Evolutionary conservation across 2,797 vertebrate species (phyloP).

Genomic region (Lophura swinhoii): DNA sequence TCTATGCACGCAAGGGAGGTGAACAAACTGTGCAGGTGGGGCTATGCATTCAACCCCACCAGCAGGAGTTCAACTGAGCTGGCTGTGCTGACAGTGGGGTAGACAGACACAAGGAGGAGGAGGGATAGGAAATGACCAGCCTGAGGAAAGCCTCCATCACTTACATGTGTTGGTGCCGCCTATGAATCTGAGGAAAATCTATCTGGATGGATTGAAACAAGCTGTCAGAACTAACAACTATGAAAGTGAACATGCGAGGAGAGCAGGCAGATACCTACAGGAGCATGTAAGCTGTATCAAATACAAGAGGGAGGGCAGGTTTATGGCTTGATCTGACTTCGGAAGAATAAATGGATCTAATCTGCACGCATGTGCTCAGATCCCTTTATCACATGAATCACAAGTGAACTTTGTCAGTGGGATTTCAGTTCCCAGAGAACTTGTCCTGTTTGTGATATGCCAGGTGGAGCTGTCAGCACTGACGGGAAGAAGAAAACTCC

Average conservation of each 20-base stretch:
- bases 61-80: background rate
- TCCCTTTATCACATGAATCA: background rate
- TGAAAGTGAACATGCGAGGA: background rate
- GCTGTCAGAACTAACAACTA: background rate
- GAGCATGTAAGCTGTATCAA: background rate
- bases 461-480: slow-evolving; percentile 28
- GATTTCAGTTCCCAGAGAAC: slow-evolving; percentile 29
- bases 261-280: background rate
- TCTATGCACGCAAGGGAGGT: background rate
- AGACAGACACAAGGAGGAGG: background rate
- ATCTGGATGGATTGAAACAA: background rate
- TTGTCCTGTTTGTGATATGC: background rate
- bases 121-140: background rate
- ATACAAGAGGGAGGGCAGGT: background rate
- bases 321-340: background rate
- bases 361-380: background rate
- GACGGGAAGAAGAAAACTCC: slow-evolving; percentile 22
- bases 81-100: background rate
- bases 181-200: background rate
- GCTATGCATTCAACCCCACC: background rate
- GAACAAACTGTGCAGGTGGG: rapidly evolving
- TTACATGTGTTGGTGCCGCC: background rate
- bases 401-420: background rate
- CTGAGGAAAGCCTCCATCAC: background rate
- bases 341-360: slow-evolving; percentile 8